Percentiles rank a stretch among this genome's conserved stretches.
These are phyloP conservation scores for Phenganax stokvisi DNA, from an alignment of 92 coral and sea anemone genomes.

Conservation along the genomic window DNA sequence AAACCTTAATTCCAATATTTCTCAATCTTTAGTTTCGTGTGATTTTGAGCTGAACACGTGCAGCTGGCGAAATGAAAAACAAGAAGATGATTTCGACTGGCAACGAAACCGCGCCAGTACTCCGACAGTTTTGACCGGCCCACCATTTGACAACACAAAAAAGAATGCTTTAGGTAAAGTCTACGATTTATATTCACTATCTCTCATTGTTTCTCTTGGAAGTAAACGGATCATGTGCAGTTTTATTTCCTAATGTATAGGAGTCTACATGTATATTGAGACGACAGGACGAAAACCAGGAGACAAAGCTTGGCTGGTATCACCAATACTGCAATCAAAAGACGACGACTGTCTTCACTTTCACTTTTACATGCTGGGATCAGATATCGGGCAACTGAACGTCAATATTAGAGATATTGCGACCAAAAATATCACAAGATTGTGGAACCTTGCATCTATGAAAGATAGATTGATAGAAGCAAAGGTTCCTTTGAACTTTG, in stretches of 20 bases:
- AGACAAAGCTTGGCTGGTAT: constrained; percentile 25
- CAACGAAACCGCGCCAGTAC: constrained; percentile 31
- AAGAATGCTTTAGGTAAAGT: constrained; percentile 11
- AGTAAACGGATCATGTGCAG: neutral
- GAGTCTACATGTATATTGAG: constrained; percentile 27
- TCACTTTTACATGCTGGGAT: constrained; percentile 26
- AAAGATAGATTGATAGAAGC: constrained; percentile 20
- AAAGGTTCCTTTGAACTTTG: constrained; percentile 18
- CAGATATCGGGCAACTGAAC: constrained; percentile 28
- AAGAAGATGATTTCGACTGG: constrained; percentile 31
- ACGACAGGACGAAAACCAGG: constrained; percentile 35
- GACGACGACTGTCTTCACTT: constrained; percentile 4
- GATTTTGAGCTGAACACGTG: constrained; percentile 35
- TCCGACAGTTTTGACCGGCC: constrained; percentile 33
- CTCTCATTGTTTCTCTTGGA: neutral
- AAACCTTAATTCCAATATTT: neutral
- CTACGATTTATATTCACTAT: neutral
- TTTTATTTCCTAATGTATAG: neutral
- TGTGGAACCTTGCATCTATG: constrained; percentile 16
- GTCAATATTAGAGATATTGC: constrained; percentile 22
- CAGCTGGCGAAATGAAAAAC: constrained; percentile 32
- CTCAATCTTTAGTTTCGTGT: constrained; percentile 22
- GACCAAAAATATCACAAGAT: constrained; percentile 1
- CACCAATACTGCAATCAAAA: constrained; percentile 19
- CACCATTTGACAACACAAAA: constrained; percentile 23